Evolutionary conservation across 64 coral and sea anemone genomes (phyloP), one percentile per base, ranked within the genome.

Genomic region (Catalaphyllia jardinei): DNA sequence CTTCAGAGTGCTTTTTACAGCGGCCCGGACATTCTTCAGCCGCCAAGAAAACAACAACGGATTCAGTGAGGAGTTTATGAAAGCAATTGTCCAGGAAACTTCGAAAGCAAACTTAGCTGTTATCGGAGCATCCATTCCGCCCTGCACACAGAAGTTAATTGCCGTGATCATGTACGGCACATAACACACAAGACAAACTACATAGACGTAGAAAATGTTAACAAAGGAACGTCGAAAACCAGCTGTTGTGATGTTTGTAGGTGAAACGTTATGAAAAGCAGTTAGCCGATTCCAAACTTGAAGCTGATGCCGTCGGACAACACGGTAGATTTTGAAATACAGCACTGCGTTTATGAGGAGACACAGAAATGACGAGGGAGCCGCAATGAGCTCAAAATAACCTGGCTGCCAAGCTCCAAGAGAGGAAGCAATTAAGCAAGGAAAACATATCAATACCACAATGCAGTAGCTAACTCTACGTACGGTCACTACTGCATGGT

Each of bases 281-380:
- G 38, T 50, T 49, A 42, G 3, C 20, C 49, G 35, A 77, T 77
- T 24, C 35, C 31, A 77, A 22, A 77, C 33, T 38, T 77, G 35
- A 49, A 77, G 35, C 19, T 77, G 74, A 77, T 77, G 74, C 0
- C 35, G 74, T 24, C 74, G 19, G 5, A 77, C 74, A 1, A 50
- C 39, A 8, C 74, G 35, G 39, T 77, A 77, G 22, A 77, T 50
- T 77, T 77, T 77, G 16, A 50, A 77, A 49, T 77, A 77, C 74
- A 77, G 74, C 19, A 77, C 74, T 8, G 35, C 74, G 49, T 77
- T 77, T 24, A 77, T 5, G 33, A 77, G 33, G 16, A 77, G 33
- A 38, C 33, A 50, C 15, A 77, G 15, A 30, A 31, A 42, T 18
- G 39, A 38, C 14, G 22, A 9, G 12, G 74, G 33, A 20, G 39